These are phyloP conservation scores for Drosophila mulleri DNA, from an alignment of 2,888 invertebrate species.

Conservation along the genomic window DNA sequence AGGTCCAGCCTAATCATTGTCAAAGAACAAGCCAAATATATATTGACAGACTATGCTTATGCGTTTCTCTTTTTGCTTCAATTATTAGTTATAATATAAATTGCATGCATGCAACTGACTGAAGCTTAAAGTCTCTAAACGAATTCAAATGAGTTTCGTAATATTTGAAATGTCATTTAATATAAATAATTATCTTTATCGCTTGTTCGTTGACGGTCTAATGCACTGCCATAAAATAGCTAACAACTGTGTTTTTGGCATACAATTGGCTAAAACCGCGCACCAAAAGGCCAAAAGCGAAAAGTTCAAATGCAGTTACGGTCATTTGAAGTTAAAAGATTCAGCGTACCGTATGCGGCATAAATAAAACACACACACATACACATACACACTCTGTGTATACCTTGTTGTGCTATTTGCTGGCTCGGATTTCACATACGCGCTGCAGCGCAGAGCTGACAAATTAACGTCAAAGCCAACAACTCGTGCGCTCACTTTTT, in stretches of 20 bases:
- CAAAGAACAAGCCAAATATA: too few species aligned
- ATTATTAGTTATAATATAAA: too few species aligned
- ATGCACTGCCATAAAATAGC: not conserved
- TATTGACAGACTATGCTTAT: too few species aligned
- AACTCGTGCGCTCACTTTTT: conserved; percentile 44
- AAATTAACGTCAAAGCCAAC: conserved; percentile 59
- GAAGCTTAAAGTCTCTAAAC: not conserved
- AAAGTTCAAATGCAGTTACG: conserved; percentile 17
- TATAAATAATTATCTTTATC: not conserved
- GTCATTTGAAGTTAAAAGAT: conserved; percentile 18
- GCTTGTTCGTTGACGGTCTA: too few species aligned
- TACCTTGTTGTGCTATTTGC: conserved; percentile 36
- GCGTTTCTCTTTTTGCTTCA: too few species aligned
- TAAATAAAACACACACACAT: conserved; percentile 34
- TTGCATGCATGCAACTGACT: not conserved
- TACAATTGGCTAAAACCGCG: not conserved
- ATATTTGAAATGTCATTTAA: not conserved
- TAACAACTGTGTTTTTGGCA: not conserved
- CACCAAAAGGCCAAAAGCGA: conserved; percentile 7
- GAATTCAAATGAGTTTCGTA: not conserved
- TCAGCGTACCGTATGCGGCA: conserved; percentile 55
- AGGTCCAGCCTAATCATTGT: too few species aligned
- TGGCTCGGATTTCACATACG: conserved; percentile 50
- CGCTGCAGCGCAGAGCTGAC: conserved; percentile 37
- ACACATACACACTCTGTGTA: conserved; percentile 15